Base-by-base conservation (phyloP, 2,113 vertebrate genomes). In the Muntiacus muntjak region DNA sequence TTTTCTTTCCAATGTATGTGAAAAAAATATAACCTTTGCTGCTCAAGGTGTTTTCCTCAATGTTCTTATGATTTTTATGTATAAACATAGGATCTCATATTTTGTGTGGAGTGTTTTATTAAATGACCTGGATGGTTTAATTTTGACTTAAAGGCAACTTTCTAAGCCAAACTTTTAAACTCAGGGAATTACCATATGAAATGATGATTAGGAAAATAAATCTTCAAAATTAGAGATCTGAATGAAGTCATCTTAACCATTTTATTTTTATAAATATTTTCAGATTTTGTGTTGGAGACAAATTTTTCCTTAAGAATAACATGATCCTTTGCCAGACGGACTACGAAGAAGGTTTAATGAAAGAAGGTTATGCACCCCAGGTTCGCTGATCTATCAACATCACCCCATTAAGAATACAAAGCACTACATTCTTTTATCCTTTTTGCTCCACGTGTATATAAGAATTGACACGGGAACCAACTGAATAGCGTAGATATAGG, bases 221-320 rank as follows among this genome's bases (percentile, higher is more conserved):
- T 74, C 83, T 98, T 98, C 60, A 97, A 64, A 92, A 89, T 60
- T 81, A 5, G 40, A 82, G 25, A 55, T 74, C 33, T 74, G 47
- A 91, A 23, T 95, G 78, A 87, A 91, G 87, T 62, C 36, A 30
- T 71, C 58, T 84, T 97, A 96, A 96, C 57, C 47, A 36, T 79
- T 93, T 95, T 83, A 50, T 94, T 91, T 92, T 87, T 95, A 28
- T 1, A 6, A 98, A 74, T 97, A 55, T 98, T 98, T 98, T 89
- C 99, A 99, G 99, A 98, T 99, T 99, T 99, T 99, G 99, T 85
- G 99, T 99, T 26, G 99, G 99, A 99, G 99, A 99, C 99, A 99
- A 99, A 98, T 99, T 99, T 99, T 99, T 99, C 99, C 99, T 99
- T 98, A 99, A 99, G 99, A 99, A 99, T 99, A 99, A 99, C 99